phyloP scores from a whole-genome alignment of 2,113 vertebrate species.

The Larimichthys crocea region DNA sequence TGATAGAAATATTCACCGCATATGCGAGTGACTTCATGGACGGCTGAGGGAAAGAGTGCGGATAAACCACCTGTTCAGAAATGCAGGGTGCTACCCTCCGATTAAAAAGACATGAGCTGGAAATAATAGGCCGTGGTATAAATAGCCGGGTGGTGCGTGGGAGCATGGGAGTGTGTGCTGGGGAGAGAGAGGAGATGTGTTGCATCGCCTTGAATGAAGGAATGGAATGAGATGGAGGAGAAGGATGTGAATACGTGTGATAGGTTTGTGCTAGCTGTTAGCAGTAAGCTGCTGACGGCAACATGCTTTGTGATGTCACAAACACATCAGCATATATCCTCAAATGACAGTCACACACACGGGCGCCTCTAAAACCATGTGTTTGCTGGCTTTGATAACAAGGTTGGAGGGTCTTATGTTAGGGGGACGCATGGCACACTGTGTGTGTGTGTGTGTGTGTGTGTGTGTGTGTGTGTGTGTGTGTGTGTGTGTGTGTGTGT shows the following conservation, averaged over 20 bases:
- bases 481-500: not conserved
- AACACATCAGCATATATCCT: conserved; percentile 8
- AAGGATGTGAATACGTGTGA: not conserved
- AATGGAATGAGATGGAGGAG: not conserved
- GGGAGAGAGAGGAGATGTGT: conserved; percentile 38
- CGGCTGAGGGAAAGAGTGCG: not conserved
- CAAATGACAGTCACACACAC: not conserved
- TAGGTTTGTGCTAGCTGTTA: conserved; percentile 15
- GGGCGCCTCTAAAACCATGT: not conserved
- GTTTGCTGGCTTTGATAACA: conserved; percentile 17
- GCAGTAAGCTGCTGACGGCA: conserved; percentile 20
- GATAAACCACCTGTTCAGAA: conserved; percentile 54
- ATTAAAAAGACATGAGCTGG: conserved; percentile 70
- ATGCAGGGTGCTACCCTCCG: conserved; percentile 56
- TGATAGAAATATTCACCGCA: conserved; percentile 12
- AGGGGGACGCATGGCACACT: conserved; percentile 28
- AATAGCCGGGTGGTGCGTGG: conserved; percentile 60
- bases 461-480: not conserved
- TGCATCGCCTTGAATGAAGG: conserved; percentile 44
- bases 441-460: too few relatives aligned
- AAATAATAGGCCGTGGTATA: conserved; percentile 71
- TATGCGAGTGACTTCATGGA: not conserved
- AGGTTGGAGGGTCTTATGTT: conserved; percentile 22
- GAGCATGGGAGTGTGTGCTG: conserved; percentile 40
- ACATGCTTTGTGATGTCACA: not conserved